Percentiles rank a stretch among this genome's conserved stretches.
Conservation (phyloP, 2,888 invertebrate genomes). For the Sturmia bella region DNA sequence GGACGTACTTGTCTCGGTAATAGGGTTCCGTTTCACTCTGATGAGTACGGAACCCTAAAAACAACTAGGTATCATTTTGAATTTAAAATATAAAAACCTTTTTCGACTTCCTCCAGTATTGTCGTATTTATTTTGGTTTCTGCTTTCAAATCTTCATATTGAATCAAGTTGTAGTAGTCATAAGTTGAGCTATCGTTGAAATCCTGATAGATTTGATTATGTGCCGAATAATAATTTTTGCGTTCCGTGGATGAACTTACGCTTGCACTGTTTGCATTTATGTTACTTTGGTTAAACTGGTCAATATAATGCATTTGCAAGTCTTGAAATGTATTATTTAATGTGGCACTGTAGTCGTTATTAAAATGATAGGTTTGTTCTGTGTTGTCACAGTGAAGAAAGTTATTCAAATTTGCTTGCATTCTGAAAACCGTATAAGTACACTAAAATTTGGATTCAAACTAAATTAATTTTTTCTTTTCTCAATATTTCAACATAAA, state of each 20-base stretch:
- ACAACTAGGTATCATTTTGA: neutral
- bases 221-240: conserved; percentile 5
- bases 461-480: conserved; percentile 46
- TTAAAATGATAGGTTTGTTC: conserved; percentile 23
- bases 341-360: conserved; percentile 1
- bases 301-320: conserved; percentile 56
- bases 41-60: too few species aligned
- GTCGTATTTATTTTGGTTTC: conserved; percentile 6
- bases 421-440: conserved; percentile 49
- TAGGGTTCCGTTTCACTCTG: too few species aligned
- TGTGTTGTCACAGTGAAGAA: conserved; percentile 54
- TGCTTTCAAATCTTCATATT: conserved; percentile 17
- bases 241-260: conserved; percentile 55
- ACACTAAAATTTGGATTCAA: conserved; percentile 54
- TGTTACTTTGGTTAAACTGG: conserved; percentile 61
- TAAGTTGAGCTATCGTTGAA: conserved; percentile 13
- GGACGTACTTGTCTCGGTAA: too few species aligned
- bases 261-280: conserved; percentile 38
- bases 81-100: conserved; percentile 23
- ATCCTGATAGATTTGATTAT: conserved; percentile 44
- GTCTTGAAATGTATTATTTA: conserved; percentile 39
- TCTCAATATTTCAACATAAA: neutral
- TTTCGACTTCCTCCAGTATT: conserved; percentile 11
- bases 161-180: conserved; percentile 52
- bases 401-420: conserved; percentile 59